Percentiles rank a stretch among this genome's conserved stretches.
Evolutionary conservation across 1,140 invertebrate genomes (phyloP).

Genomic region (Procambarus clarkii): DNA sequence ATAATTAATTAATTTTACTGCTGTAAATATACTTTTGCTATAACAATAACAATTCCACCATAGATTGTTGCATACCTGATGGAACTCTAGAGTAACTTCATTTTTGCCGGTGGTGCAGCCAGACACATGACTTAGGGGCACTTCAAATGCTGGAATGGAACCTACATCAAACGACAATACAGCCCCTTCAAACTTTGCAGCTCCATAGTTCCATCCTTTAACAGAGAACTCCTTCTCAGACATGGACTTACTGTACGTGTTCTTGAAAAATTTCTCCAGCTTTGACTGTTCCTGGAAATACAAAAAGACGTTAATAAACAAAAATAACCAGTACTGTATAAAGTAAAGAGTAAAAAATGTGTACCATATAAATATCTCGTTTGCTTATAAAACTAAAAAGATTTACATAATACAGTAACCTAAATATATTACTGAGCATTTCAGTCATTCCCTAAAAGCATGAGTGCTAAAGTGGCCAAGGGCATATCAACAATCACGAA

Average conservation of each 20-base stretch:
- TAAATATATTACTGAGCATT: too few species aligned
- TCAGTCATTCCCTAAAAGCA: too few species aligned
- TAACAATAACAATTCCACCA: too few species aligned
- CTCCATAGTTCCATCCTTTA: constrained; percentile 99
- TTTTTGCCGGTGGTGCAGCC: constrained; percentile 98
- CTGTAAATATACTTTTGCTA: too few species aligned
- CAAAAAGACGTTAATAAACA: not conserved
- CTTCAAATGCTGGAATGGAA: constrained; percentile 93
- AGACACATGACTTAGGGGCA: constrained; percentile 96
- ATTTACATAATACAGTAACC: too few species aligned
- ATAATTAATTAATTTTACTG: too few species aligned
- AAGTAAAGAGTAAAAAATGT: too few species aligned
- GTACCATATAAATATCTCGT: too few species aligned
- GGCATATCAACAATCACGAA: too few species aligned
- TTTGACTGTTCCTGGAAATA: constrained; percentile 75
- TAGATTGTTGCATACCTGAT: constrained; percentile 82
- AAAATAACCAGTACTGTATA: too few species aligned
- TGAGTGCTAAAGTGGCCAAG: too few species aligned
- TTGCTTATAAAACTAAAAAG: too few species aligned
- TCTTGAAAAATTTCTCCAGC: constrained; percentile 87
- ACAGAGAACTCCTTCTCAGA: constrained; percentile 93
- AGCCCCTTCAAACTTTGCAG: constrained; percentile 94
- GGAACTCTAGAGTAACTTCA: constrained; percentile 98
- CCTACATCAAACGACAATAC: constrained; percentile 95
- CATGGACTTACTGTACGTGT: constrained; percentile 90